phyloP scores from a whole-genome alignment of 2,797 vertebrate genomes.

The Mareca strepera region DNA sequence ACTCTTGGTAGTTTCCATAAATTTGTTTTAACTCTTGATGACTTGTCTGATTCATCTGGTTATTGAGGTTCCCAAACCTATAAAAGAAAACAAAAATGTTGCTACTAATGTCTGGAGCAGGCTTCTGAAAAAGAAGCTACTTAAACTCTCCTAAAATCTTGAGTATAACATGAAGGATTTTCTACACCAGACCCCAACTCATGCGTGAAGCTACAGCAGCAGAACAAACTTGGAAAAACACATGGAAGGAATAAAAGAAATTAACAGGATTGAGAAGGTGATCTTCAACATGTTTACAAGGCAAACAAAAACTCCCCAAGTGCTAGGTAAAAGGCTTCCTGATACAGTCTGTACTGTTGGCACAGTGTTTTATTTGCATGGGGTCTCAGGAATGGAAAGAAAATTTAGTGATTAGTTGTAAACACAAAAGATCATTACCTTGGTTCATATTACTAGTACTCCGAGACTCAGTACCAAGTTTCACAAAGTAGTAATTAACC shows the following conservation, averaged over 20 bases:
- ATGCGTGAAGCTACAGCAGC: not conserved
- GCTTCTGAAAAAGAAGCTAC: not conserved
- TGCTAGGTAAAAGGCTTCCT: not conserved
- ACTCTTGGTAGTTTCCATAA: conserved; percentile 3
- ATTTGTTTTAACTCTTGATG: conserved; percentile 13
- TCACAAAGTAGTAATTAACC: not conserved
- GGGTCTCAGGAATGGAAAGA: not conserved
- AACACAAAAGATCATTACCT: not conserved
- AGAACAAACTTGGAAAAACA: not conserved
- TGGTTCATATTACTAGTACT: not conserved
- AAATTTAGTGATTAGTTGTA: not conserved
- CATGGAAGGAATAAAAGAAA: not conserved
- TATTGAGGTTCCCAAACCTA: not conserved
- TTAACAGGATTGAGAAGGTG: not conserved
- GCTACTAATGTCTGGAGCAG: not conserved
- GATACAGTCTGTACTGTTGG: not conserved
- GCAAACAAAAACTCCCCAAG: not conserved
- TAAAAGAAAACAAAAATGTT: not conserved
- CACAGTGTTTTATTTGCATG: not conserved
- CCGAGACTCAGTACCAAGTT: not conserved
- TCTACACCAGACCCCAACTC: not conserved
- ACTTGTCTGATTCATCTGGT: not conserved
- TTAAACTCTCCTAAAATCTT: not conserved
- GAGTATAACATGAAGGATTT: not conserved
- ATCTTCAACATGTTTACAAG: not conserved